Percentiles rank a stretch among this genome's conserved stretches.
phyloP scores from a whole-genome alignment of 2,113 vertebrate species.

The Psammodynastes pulverulentus region DNA sequence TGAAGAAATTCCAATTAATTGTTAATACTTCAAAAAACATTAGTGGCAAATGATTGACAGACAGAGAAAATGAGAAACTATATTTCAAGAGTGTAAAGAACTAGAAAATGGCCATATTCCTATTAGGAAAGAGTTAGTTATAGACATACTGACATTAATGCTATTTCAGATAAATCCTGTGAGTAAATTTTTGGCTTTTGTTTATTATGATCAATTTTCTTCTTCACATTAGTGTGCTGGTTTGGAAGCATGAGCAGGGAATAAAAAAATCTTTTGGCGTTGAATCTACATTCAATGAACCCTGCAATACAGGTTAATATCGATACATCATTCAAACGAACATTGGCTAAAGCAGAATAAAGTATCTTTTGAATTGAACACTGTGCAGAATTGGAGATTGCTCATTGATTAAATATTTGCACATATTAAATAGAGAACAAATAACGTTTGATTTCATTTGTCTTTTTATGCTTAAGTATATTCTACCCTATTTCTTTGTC shows the following conservation, averaged over 20 bases:
- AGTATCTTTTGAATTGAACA: background rate
- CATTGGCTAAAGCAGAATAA: background rate
- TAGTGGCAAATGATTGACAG: background rate
- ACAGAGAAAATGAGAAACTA: background rate
- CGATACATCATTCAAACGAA: rapidly evolving
- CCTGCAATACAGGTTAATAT: background rate
- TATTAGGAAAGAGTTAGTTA: background rate
- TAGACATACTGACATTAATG: background rate
- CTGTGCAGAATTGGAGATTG: background rate
- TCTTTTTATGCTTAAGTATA: background rate
- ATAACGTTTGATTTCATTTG: background rate
- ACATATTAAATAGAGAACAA: background rate
- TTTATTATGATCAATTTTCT: background rate
- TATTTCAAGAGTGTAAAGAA: background rate
- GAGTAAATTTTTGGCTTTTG: background rate
- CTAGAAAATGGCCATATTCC: background rate
- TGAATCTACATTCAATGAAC: background rate
- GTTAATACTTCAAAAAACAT: background rate
- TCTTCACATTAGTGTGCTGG: rapidly evolving
- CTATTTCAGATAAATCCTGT: rapidly evolving
- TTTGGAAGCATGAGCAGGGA: background rate
- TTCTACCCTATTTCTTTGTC: background rate
- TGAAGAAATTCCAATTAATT: background rate
- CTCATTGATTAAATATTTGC: background rate
- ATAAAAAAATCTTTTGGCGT: background rate